Evolutionary conservation across 2,888 invertebrate species (phyloP), one percentile per base, ranked within the genome.

Genomic region (Meiosimyza platycephala): DNA sequence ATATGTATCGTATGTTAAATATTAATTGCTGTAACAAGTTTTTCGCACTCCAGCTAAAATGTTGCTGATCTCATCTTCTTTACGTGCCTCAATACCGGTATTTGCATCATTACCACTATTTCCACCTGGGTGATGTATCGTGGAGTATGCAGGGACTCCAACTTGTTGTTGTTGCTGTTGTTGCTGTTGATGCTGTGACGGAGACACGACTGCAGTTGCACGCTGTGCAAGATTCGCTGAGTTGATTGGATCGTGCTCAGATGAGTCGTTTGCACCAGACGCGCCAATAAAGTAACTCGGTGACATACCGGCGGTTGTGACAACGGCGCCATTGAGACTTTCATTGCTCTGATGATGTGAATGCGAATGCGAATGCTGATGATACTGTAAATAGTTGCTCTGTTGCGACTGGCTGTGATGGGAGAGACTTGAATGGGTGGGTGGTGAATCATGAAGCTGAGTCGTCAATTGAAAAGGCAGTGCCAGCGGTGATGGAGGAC

Each of bases 1-100:
- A 52, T 66, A n/a, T n/a, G n/a, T n/a, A 66, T 63, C 22, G 48
- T 15, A 48, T 59, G 28, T 60, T n/a, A 48, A n/a, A 57, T 15
- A 13, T 69, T 88, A 91, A 86, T 91, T 94, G 89, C 94, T 94
- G 88, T 94, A 94, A 85, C 94, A 94, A 55, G 95, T 95, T 86
- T 95, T 95, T 78, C 95, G 90, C 64, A 95, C 95, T 76, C 95
- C 95, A 6, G 95, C 95, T 76, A 95, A 89, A 81, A 95, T 95
- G 80, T 95, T 95, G 89, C 95, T 95, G 88, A 95, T 95, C 84
- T 95, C 95, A 77, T 95, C 95, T 77, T 95, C 95, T 69, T 92
- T 91, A 79, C 94, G 91, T n/a, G 88, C 88, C 65, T 90, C 90
- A 48, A 85, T 22, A 7, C 73, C 47, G 1, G 71, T 48, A 68